These are phyloP conservation scores for Pomacea canaliculata DNA, from an alignment of 2,888 invertebrate genomes.

Conservation along the genomic window DNA sequence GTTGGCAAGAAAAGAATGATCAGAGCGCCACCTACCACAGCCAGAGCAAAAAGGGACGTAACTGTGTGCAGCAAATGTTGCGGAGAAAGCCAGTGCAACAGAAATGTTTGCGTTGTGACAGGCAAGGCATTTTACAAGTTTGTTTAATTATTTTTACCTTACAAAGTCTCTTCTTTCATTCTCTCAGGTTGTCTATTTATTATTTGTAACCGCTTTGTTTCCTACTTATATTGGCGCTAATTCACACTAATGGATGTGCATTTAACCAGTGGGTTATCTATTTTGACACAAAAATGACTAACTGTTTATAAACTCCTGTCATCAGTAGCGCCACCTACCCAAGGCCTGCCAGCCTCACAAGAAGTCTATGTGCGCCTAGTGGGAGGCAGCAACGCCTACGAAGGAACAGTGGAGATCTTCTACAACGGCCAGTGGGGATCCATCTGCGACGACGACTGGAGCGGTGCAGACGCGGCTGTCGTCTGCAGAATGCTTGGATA, in stretches of 20 bases:
- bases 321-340: slow-evolving; percentile 9
- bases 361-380: slow-evolving; percentile 44
- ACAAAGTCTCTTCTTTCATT: neutral
- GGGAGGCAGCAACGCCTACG: slow-evolving; percentile 43
- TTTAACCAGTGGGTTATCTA: too few species aligned
- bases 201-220: neutral
- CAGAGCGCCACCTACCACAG: neutral
- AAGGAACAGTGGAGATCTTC: slow-evolving; percentile 50
- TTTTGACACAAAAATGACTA: too few species aligned
- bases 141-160: neutral
- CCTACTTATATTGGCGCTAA: too few species aligned
- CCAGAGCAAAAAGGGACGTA: slow-evolving; percentile 22
- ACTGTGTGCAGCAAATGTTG: slow-evolving; percentile 31
- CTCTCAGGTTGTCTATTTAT: neutral
- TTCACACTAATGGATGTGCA: too few species aligned
- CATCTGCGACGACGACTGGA: slow-evolving; percentile 52
- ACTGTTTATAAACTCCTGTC: too few species aligned
- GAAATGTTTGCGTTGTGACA: slow-evolving; percentile 17
- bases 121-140: slow-evolving; percentile 8
- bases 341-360: slow-evolving; percentile 5
- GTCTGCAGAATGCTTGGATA: slow-evolving; percentile 59
- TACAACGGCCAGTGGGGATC: slow-evolving; percentile 52
- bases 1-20: slow-evolving; percentile 21
- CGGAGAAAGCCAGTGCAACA: slow-evolving; percentile 19
- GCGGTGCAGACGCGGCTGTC: slow-evolving; percentile 43